A percentile compares a stretch with the other conserved stretches of the same genome.
phyloP scores from a whole-genome alignment of 2,797 vertebrate species.

The Mormyrops boulengeri region DNA sequence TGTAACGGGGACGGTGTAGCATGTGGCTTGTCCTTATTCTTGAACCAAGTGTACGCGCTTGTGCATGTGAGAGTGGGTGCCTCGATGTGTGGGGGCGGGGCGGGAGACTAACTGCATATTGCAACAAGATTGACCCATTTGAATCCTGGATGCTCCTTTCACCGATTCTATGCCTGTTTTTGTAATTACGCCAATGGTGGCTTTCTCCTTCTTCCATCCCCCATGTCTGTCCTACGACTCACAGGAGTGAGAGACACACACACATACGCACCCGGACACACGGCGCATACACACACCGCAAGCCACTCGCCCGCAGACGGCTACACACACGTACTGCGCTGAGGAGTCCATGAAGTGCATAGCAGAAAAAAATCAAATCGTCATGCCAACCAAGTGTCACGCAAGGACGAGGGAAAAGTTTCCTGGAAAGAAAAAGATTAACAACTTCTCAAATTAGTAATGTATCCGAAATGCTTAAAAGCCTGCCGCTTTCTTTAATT shows the following conservation, averaged over 20 bases:
- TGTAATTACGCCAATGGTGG: background rate
- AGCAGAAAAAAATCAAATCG: background rate
- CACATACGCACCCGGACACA: background rate
- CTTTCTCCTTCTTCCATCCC: background rate
- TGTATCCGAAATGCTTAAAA: background rate
- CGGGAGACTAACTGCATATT: conserved; percentile 40
- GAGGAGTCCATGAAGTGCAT: background rate
- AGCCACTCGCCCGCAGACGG: background rate
- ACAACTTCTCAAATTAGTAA: background rate
- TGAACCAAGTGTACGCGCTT: conserved; percentile 34
- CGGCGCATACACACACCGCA: background rate
- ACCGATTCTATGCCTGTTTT: conserved; percentile 30
- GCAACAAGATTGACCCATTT: conserved; percentile 70
- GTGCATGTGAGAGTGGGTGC: conserved; percentile 27
- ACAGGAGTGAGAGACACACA: conserved; percentile 28
- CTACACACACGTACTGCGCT: background rate
- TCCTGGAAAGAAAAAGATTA: conserved; percentile 3
- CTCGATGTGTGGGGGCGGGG: conserved; percentile 9
- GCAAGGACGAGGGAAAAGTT: background rate
- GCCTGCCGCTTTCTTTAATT: background rate
- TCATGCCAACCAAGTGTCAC: background rate
- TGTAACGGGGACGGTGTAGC: conserved; percentile 65
- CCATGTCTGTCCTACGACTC: conserved; percentile 44
- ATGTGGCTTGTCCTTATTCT: conserved; percentile 69
- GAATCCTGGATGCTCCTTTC: conserved; percentile 44